Evolutionary conservation across 2,888 invertebrate species (phyloP), one percentile per base, ranked within the genome.

Genomic region (Nemapogon koenigi): DNA sequence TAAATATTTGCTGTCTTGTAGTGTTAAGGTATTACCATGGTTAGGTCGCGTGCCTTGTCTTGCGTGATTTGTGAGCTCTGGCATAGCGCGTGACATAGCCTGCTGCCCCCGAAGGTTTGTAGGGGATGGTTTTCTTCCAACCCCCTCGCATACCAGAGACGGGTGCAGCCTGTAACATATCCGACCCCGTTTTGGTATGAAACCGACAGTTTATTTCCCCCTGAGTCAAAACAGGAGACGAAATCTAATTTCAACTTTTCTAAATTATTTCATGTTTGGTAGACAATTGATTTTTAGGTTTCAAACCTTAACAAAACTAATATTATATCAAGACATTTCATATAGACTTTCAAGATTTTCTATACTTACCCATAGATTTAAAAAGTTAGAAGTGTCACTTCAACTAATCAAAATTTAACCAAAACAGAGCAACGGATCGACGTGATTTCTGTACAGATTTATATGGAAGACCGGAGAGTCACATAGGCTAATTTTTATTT

Each of bases 41-140:
- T 11, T 37, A 49, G 55, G 51, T 73, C 59, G 72, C 73, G 72
- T 73, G 73, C 51, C 53, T 28, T 44, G 49, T 53, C 54, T 75
- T 55, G 73, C 75, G 76, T 76, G 76, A 72, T 76, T 72, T 70
- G 72, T 70, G 60, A 53, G 57, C 57, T 57, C 59, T 55, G 59
- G 59, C 62, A 64, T 65, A 58, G 67, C 67, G 70, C 68, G 72
- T 73, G 71, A 72, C 70, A 70, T 25, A 4, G 27, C 27, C 63
- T 52, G 60, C 59, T 58, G 51, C 55, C 7, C 22, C 6, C 22
- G 7, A 7, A 51, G 57, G 63, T 60, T 54, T 54, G 50, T 47
- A 42, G 52, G 60, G 69, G 64, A 64, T 63, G 58, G n/a, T n/a
- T n/a, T n/a, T n/a, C n/a, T 61, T 60, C 53, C 54, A 46, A 46